Base-by-base conservation (phyloP, 1,140 invertebrate genomes). In the Pentalonia nigronervosa region DNA sequence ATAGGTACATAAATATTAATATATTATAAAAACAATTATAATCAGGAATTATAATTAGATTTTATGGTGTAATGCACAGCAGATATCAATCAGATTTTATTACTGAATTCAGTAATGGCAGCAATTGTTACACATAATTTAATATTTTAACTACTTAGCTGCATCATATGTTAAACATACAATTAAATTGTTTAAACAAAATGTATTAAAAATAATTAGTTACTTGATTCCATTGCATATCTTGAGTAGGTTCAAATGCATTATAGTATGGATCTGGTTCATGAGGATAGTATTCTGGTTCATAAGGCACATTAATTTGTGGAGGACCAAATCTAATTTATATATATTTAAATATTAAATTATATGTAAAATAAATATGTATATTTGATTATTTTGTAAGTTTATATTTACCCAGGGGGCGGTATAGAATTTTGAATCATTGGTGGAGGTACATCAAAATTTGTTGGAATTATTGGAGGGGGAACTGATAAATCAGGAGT, bases 181-280 rank as follows among this genome's bases (percentile, higher is more conserved):
- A 25, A 30, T 30, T 67, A 91, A 91, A 87, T n/a, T 11, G 14
- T 20, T 45, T 25, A 25, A 88, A 88, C 21, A 53, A 50, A 88
- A 56, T 36, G 6, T 36, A 36, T 53, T 53, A 45, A 67, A 90
- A 67, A 91, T 91, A n/a, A 50, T 50, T 48, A 91, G 7, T 81
- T 93, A 93, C 91, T 93, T 93, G 91, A 86, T 93, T 93, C 97
- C 97, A 97, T 94, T 97, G 97, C 41, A 96, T 96, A 94, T 97
- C 97, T 94, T 97, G 97, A 0, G 97, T 97, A 3, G 97, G 97
- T 95, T 97, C 97, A 94, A 97, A 97, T 50, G 96, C 96, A 89
- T 97, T 96, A 95, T 97, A 97, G 94, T 97, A 97, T 0, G 96
- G 96, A 95, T 97, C 97, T 2, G 94, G 94, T 84, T 95, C 91